Percentiles rank a stretch among this genome's conserved stretches.
Conservation (phyloP, 2,888 invertebrate species). For the Amphipoea oculea region DNA sequence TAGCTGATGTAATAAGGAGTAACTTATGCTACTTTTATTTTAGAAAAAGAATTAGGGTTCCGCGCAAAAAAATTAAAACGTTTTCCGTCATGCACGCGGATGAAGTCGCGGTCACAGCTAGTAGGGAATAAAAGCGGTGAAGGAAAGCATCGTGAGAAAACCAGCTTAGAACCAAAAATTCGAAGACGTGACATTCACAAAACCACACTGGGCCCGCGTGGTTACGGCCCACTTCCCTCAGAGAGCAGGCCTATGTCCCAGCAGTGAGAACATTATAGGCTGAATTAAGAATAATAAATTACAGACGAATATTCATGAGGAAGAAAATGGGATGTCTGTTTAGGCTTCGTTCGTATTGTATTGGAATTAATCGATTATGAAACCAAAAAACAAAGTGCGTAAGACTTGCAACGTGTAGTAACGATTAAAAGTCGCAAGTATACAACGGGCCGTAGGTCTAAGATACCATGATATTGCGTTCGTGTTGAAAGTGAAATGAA, state of each 20-base stretch:
- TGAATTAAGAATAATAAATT: neutral
- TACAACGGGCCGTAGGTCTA: neutral
- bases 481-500: slow-evolving; percentile 48
- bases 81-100: no score
- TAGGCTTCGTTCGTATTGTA: neutral
- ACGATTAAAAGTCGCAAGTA: slow-evolving; percentile 35
- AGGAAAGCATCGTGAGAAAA: neutral
- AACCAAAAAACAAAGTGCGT: neutral
- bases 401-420: neutral
- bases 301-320: neutral
- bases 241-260: neutral
- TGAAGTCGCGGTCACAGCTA: no score
- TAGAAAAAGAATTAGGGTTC: no score
- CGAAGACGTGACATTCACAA: neutral
- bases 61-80: no score
- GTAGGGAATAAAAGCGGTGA: neutral
- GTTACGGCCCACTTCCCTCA: neutral
- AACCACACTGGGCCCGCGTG: neutral
- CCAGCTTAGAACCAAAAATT: neutral
- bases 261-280: neutral
- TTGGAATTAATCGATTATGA: neutral
- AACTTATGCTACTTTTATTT: no score
- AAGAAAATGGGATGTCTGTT: neutral
- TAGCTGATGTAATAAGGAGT: no score
- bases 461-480: slow-evolving; percentile 37